Percentiles rank a stretch among this genome's conserved stretches.
These are phyloP conservation scores for Sinotaia quadrata DNA, from an alignment of 2,888 invertebrate genomes.

Conservation along the genomic window DNA sequence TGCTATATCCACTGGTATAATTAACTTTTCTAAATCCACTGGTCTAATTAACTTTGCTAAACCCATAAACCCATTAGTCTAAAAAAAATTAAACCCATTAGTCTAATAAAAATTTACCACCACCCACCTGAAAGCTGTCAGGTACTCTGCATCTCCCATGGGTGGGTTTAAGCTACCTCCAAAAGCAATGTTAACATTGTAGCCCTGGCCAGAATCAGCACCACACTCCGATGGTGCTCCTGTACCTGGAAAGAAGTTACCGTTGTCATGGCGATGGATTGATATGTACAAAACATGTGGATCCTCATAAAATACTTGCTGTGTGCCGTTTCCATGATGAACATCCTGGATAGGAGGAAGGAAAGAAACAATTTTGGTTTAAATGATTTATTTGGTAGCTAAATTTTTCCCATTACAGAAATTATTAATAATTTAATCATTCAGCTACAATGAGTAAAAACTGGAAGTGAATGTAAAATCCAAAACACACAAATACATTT, in stretches of 20 bases:
- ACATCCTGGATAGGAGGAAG: slow-evolving; percentile 81
- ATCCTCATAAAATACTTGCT: slow-evolving; percentile 97
- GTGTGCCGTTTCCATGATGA: slow-evolving; percentile 98
- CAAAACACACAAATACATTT: no score
- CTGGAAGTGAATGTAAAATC: no score
- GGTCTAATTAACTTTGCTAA: no score
- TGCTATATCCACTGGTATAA: no score
- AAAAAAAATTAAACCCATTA: no score
- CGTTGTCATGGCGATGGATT: slow-evolving; percentile 98
- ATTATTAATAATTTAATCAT: no score
- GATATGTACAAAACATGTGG: slow-evolving; percentile 95
- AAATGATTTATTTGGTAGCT: not conserved
- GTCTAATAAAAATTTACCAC: no score
- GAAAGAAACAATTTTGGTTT: slow-evolving; percentile 7
- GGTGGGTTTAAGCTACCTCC: slow-evolving; percentile 90
- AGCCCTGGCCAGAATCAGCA: slow-evolving; percentile 89
- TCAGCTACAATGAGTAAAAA: no score
- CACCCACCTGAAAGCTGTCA: slow-evolving; percentile 86
- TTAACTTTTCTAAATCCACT: no score
- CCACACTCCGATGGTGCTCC: slow-evolving; percentile 95
- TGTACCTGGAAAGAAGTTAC: slow-evolving; percentile 99
- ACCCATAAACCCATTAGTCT: no score
- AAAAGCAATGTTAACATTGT: slow-evolving; percentile 97
- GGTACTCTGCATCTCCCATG: slow-evolving; percentile 93
- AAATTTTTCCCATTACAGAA: no score